Percentiles rank a stretch among this genome's conserved stretches.
Evolutionary conservation across 2,888 invertebrate species (phyloP).

Genomic region (Zootermopsis nevadensis): DNA sequence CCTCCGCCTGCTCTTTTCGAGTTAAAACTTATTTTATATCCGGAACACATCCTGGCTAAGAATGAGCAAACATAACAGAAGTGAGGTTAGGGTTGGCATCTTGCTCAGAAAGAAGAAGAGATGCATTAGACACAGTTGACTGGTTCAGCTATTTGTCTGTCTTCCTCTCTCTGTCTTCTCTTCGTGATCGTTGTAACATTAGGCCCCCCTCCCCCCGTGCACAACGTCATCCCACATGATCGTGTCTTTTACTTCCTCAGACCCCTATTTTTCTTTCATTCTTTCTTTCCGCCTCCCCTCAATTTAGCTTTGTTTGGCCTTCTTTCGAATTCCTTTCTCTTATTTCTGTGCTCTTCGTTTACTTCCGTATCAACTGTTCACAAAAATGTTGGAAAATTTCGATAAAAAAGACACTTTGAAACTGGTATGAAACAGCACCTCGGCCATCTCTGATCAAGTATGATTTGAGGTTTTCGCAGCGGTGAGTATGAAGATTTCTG

Average conservation of each 20-base stretch:
- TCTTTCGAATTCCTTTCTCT: conserved; percentile 13
- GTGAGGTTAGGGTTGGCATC: conserved; percentile 35
- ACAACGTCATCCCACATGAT: background rate
- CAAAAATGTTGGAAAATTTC: background rate
- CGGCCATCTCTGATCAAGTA: too few relatives aligned
- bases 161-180: background rate
- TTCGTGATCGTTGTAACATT: conserved; percentile 26
- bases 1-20: background rate
- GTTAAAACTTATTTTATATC: conserved; percentile 28
- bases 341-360: background rate
- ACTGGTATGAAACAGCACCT: too few relatives aligned
- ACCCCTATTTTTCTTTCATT: background rate
- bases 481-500: too few relatives aligned
- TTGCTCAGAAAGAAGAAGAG: conserved; percentile 18
- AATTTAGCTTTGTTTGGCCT: conserved; percentile 17
- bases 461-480: too few relatives aligned
- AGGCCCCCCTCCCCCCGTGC: background rate
- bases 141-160: conserved; percentile 20
- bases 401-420: too few relatives aligned
- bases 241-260: background rate
- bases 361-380: conserved; percentile 6
- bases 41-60: conserved; percentile 7
- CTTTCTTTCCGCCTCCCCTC: background rate
- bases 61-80: conserved; percentile 22
- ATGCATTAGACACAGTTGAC: conserved; percentile 31